Evolutionary conservation across 2,797 vertebrate genomes (phyloP).

Genomic region (Nannoperca australis): DNA sequence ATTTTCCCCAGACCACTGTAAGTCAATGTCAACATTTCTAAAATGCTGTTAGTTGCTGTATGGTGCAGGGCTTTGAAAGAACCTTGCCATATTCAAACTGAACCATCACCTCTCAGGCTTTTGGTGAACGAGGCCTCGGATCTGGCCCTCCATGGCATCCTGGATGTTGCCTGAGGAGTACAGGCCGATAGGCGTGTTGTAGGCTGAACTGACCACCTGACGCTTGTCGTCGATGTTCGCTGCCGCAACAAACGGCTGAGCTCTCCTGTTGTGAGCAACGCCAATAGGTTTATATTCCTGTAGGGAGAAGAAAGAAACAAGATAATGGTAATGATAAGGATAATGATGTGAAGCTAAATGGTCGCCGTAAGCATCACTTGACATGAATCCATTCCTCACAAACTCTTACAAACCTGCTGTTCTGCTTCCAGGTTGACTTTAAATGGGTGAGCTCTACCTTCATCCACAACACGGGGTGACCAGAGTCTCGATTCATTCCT

Average conservation of each 20-base stretch:
- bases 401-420: constrained; percentile 88
- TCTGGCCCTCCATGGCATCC: constrained; percentile 96
- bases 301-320: constrained; percentile 67
- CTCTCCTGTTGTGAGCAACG: constrained; percentile 92
- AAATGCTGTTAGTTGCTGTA: too few relatives aligned
- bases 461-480: constrained; percentile 91
- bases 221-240: constrained; percentile 96
- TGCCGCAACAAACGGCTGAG: constrained; percentile 95
- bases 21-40: not conserved
- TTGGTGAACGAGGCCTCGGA: constrained; percentile 90
- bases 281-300: constrained; percentile 96
- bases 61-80: too few relatives aligned
- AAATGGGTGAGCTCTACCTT: constrained; percentile 89
- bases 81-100: too few relatives aligned
- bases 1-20: not conserved
- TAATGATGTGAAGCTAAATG: not conserved
- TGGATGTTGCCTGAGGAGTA: constrained; percentile 98
- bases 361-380: not conserved
- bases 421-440: constrained; percentile 95
- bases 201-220: constrained; percentile 97
- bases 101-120: constrained; percentile 88
- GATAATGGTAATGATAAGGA: not conserved
- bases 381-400: not conserved
- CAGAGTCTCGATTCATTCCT: constrained; percentile 92
- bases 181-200: constrained; percentile 98